Evolutionary conservation across 1,140 invertebrate genomes (phyloP).

Genomic region (Caenorhabditis briggsae): DNA sequence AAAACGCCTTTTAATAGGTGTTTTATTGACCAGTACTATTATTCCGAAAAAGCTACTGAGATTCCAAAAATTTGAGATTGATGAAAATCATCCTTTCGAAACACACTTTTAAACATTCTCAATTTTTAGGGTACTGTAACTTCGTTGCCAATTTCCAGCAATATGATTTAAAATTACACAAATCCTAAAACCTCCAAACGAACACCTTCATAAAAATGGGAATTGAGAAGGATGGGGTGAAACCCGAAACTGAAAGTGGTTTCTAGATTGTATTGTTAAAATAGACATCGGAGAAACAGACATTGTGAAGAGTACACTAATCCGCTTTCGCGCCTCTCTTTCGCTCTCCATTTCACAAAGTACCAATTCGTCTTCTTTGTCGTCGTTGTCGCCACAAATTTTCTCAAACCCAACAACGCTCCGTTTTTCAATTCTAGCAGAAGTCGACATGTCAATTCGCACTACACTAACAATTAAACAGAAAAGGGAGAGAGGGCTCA

Average conservation of each 20-base stretch:
- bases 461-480: constrained; percentile 17
- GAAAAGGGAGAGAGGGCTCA: background rate
- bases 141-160: no score
- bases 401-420: background rate
- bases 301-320: constrained; percentile 50
- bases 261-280: constrained; percentile 13
- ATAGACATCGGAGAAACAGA: background rate
- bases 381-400: background rate
- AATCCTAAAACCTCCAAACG: no score
- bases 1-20: no score
- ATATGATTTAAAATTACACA: no score
- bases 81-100: no score
- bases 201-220: no score
- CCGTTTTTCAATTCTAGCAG: background rate
- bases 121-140: no score
- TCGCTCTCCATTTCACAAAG: constrained; percentile 44
- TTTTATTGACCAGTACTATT: no score
- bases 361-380: constrained; percentile 47
- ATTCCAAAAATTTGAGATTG: no score
- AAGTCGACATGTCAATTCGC: constrained; percentile 27
- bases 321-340: constrained; percentile 51
- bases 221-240: background rate
- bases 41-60: no score
- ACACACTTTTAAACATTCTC: no score
- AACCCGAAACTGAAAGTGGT: background rate